These are phyloP conservation scores for Pagrus major DNA, from an alignment of 2,113 vertebrate species.

Conservation along the genomic window DNA sequence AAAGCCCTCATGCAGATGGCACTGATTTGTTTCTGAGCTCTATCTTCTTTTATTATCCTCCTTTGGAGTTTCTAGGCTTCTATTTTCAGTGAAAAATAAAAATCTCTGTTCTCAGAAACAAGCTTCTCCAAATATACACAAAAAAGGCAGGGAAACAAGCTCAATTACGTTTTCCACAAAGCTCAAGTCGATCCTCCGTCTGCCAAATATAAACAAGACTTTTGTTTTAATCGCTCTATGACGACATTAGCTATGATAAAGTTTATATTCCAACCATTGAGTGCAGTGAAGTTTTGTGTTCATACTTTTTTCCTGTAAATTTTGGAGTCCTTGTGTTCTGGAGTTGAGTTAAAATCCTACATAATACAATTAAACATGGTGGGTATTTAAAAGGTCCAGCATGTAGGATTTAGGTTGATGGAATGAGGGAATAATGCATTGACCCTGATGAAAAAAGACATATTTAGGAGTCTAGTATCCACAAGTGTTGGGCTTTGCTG, in stretches of 20 bases:
- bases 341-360: too few species aligned
- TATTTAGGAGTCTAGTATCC: too few species aligned
- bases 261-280: not conserved
- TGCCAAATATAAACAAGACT: not conserved
- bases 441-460: too few species aligned
- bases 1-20: not conserved
- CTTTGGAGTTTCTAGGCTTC: constrained; percentile 13
- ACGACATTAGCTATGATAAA: not conserved
- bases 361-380: not conserved
- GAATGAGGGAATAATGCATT: too few species aligned
- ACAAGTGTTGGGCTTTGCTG: too few species aligned
- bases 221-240: not conserved
- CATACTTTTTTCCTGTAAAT: not conserved
- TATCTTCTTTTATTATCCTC: not conserved
- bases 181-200: not conserved
- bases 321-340: too few species aligned
- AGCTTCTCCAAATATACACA: not conserved
- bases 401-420: too few species aligned
- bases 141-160: not conserved
- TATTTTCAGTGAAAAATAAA: constrained; percentile 24
- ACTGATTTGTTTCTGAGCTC: constrained; percentile 15
- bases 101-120: not conserved
- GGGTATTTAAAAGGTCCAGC: too few species aligned
- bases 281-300: not conserved
- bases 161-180: constrained; percentile 1